Conservation (phyloP, 2,888 invertebrate genomes). For the Malachius bipustulatus region DNA sequence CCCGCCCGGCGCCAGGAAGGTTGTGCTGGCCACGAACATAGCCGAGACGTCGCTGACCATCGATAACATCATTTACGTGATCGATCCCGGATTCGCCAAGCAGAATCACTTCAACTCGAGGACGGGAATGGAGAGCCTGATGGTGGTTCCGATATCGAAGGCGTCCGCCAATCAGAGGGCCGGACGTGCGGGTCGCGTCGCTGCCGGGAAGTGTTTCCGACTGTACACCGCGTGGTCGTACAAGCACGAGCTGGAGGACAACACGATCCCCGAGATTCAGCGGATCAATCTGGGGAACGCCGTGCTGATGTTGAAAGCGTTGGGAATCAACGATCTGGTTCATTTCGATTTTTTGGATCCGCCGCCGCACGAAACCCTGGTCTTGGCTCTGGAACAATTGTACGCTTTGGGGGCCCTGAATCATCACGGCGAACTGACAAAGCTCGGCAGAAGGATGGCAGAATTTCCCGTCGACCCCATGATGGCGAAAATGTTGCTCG, state of each 20-base stretch:
- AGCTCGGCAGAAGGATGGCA: slow-evolving; percentile 94
- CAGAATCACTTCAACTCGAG: slow-evolving; percentile 97
- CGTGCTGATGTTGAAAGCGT: slow-evolving; percentile 88
- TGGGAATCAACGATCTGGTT: slow-evolving; percentile 94
- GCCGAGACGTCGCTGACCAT: slow-evolving; percentile 99
- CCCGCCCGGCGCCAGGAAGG: slow-evolving; percentile 91
- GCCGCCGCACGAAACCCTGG: slow-evolving; percentile 58
- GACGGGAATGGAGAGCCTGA: slow-evolving; percentile 96
- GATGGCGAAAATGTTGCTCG: slow-evolving; percentile 97
- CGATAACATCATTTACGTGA: slow-evolving; percentile 96
- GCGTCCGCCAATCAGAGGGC: slow-evolving; percentile 97
- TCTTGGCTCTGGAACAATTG: slow-evolving; percentile 85
- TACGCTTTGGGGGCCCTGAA: slow-evolving; percentile 96
- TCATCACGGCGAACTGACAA: slow-evolving; percentile 94
- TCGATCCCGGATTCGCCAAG: slow-evolving; percentile 99
- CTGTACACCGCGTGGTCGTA: slow-evolving; percentile 98
- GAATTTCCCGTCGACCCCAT: slow-evolving; percentile 98
- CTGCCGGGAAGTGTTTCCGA: slow-evolving; percentile 96
- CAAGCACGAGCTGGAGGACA: slow-evolving; percentile 95
- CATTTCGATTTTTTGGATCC: slow-evolving; percentile 99
- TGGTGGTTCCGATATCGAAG: slow-evolving; percentile 97
- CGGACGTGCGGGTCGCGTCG: slow-evolving; percentile 89
- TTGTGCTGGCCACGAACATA: slow-evolving; percentile 95
- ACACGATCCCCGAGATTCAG: slow-evolving; percentile 97
- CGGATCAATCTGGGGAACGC: slow-evolving; percentile 95